A percentile compares a stretch with the other conserved stretches of the same genome.
phyloP scores from a whole-genome alignment of 2,888 invertebrate species.

The Tortrix viridana region DNA sequence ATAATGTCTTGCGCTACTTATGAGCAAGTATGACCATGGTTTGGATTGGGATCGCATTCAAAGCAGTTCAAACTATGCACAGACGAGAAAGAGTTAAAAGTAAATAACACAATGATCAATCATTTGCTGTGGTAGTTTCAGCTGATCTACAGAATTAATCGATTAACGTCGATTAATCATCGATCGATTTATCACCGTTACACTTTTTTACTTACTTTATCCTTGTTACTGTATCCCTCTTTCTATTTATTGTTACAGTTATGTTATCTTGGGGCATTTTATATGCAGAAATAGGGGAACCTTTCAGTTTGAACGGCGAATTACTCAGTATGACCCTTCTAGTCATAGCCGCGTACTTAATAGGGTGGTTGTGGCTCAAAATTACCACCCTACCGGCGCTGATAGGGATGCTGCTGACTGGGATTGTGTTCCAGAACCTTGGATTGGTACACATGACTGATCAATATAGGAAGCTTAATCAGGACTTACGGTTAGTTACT shows the following conservation, averaged over 20 bases:
- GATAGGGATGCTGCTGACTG: conserved; percentile 90
- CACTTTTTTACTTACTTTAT: too few species aligned
- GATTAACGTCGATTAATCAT: too few species aligned
- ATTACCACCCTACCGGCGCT: conserved; percentile 89
- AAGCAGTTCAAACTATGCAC: too few species aligned
- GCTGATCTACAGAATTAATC: too few species aligned
- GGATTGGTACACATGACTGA: conserved; percentile 86
- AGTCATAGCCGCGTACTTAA: conserved; percentile 87
- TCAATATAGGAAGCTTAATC: conserved; percentile 84
- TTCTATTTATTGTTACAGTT: conserved; percentile 64
- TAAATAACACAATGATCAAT: too few species aligned
- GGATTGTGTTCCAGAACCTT: conserved; percentile 87
- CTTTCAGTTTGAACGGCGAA: conserved; percentile 86
- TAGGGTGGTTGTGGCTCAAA: conserved; percentile 88
- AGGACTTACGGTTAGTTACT: conserved; percentile 84
- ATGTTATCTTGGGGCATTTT: conserved; percentile 87
- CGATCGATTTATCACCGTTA: too few species aligned
- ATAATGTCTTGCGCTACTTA: too few species aligned
- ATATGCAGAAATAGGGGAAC: conserved; percentile 86
- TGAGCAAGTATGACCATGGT: too few species aligned
- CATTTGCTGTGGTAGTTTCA: too few species aligned
- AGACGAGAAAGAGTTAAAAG: too few species aligned
- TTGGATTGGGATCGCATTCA: too few species aligned
- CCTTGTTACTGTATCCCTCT: conserved; percentile 30
- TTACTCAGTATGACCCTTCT: conserved; percentile 87